These are phyloP conservation scores for Carduelis carduelis DNA, from an alignment of 2,797 vertebrate genomes.

Conservation along the genomic window DNA sequence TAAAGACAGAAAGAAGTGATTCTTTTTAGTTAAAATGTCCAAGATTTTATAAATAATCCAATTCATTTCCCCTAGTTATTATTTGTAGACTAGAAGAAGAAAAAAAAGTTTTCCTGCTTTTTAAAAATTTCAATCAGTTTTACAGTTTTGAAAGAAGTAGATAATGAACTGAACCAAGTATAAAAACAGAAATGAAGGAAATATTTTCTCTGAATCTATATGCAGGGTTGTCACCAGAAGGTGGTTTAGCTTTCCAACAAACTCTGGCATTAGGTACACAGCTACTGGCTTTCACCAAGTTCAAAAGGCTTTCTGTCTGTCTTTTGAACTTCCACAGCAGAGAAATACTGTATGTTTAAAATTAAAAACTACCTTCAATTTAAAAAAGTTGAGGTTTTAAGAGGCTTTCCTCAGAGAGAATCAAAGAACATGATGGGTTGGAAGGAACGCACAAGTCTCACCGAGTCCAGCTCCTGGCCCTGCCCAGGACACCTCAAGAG, in stretches of 20 bases:
- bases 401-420: background rate
- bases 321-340: background rate
- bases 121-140: background rate
- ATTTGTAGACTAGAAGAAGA: background rate
- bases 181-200: background rate
- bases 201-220: background rate
- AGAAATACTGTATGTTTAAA: background rate
- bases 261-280: background rate
- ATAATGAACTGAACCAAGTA: background rate
- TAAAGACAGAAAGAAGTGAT: background rate
- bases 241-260: background rate
- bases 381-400: background rate
- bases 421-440: background rate
- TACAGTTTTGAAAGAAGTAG: background rate
- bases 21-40: background rate
- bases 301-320: background rate
- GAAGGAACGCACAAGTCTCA: background rate
- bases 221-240: background rate
- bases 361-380: background rate
- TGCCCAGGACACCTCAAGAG: background rate
- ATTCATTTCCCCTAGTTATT: background rate
- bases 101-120: background rate
- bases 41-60: background rate
- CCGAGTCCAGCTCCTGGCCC: rapidly evolving
- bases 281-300: background rate